Conservation (phyloP, 1,140 invertebrate genomes). For the Meloidogyne floridensis region DNA sequence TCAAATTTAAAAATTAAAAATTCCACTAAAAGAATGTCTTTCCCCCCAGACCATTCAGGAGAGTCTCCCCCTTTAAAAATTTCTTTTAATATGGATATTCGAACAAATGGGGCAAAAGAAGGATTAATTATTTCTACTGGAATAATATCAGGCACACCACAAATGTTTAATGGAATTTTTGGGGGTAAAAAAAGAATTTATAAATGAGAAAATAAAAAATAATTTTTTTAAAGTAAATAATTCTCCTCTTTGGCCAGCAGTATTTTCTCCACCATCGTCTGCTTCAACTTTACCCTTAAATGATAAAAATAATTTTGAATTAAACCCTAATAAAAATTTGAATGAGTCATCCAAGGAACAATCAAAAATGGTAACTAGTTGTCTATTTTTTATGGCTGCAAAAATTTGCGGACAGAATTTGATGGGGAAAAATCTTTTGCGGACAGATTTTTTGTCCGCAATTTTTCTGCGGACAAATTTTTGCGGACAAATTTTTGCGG, state of each 20-base stretch:
- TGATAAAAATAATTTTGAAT: neutral
- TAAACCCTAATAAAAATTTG: neutral
- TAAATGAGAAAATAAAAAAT: no score
- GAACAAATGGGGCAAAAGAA: conserved; percentile 11
- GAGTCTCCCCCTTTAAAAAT: neutral
- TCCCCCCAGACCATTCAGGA: neutral
- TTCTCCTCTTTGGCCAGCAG: neutral
- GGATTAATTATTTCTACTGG: conserved; percentile 16
- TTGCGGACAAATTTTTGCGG: no score
- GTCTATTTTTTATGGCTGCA: neutral
- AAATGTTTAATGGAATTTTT: neutral
- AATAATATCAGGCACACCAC: neutral
- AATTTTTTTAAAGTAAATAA: neutral
- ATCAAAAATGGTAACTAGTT: neutral
- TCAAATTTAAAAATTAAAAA: no score
- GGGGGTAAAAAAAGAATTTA: neutral
- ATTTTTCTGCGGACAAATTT: no score
- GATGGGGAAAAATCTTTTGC: no score
- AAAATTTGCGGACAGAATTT: no score
- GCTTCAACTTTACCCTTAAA: neutral
- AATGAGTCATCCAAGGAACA: neutral
- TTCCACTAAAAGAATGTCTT: no score
- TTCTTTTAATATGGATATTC: conserved; percentile 15
- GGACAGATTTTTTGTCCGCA: no score
- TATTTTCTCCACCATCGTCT: neutral